Conservation (phyloP, 2,888 invertebrate genomes). For the Athetis lepigone region DNA sequence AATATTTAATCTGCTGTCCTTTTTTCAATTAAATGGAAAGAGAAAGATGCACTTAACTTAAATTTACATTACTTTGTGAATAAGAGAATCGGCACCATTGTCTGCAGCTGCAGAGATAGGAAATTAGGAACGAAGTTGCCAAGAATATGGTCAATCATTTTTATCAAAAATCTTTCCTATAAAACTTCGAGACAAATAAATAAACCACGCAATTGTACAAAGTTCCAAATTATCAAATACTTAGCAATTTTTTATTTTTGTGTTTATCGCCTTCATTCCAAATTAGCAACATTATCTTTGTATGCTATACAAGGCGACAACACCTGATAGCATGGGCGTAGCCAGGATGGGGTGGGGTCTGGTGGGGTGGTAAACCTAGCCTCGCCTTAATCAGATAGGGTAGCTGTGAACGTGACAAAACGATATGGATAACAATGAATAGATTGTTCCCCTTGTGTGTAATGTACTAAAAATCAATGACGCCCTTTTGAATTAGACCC, state of each 20-base stretch:
- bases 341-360: background rate
- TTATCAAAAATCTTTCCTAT: background rate
- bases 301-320: constrained; percentile 18
- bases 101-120: too few species aligned
- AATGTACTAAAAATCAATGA: too few species aligned
- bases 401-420: constrained; percentile 11
- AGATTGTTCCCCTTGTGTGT: constrained; percentile 4
- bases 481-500: background rate
- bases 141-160: background rate
- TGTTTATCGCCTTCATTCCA: constrained; percentile 37
- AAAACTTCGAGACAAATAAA: constrained; percentile 7
- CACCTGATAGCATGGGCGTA: constrained; percentile 47
- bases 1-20: too few species aligned
- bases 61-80: too few species aligned
- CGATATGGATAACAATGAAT: background rate
- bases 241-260: background rate
- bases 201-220: constrained; percentile 20
- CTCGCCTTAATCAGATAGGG: constrained; percentile 31
- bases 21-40: too few species aligned
- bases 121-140: too few species aligned
- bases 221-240: background rate
- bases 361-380: constrained; percentile 3
- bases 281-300: constrained; percentile 37
- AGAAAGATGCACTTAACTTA: too few species aligned
- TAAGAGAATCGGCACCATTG: too few species aligned